phyloP scores from a whole-genome alignment of 2,113 vertebrate species.

The Sminthopsis crassicaudata region DNA sequence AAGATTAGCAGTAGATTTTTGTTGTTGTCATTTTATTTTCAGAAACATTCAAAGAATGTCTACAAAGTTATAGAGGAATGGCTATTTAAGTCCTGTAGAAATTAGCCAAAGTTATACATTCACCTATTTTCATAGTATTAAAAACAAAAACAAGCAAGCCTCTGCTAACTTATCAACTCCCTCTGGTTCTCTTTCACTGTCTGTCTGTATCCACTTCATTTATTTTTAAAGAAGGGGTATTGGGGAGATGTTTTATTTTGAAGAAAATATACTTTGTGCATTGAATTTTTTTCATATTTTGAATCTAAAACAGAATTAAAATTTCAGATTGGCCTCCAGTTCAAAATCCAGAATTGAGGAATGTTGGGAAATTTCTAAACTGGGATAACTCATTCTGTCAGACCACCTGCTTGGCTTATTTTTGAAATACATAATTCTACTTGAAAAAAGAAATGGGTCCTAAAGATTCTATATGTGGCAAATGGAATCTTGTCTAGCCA shows the following conservation, averaged over 20 bases:
- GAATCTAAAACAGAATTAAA: constrained; percentile 23
- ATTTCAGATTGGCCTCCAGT: not conserved
- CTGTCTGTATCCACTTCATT: not conserved
- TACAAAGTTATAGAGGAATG: not conserved
- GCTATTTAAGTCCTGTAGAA: not conserved
- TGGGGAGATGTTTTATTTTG: not conserved
- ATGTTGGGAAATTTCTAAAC: not conserved
- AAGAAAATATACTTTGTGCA: not conserved
- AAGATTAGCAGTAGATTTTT: not conserved
- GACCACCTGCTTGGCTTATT: not conserved
- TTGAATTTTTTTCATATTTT: constrained; percentile 7
- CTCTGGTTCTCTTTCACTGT: not conserved
- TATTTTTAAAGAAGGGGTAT: not conserved
- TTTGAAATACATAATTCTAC: not conserved
- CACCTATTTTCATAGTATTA: not conserved
- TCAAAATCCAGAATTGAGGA: constrained; percentile 9
- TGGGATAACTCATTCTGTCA: not conserved
- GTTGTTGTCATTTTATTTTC: not conserved
- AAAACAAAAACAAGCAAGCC: not conserved
- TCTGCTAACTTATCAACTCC: not conserved
- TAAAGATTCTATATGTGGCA: not conserved
- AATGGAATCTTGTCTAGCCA: not conserved
- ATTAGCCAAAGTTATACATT: not conserved
- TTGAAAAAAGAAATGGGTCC: not conserved
- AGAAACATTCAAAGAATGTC: not conserved